Conservation (phyloP, 2,888 invertebrate species). For the Sclerodermus sp. region DNA sequence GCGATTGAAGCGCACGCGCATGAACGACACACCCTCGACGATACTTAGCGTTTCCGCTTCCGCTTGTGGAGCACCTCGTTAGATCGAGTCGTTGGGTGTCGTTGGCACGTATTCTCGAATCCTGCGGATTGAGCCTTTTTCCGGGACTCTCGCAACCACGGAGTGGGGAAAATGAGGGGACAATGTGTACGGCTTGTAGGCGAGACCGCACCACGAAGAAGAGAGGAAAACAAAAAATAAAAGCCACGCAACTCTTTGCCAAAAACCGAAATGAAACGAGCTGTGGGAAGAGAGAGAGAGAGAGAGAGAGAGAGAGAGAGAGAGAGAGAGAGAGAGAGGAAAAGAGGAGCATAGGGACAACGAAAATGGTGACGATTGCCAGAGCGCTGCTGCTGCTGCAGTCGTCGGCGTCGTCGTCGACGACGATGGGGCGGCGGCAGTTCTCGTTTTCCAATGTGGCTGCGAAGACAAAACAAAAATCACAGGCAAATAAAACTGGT, state of each 20-base stretch:
- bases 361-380: conserved; percentile 23
- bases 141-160: conserved; percentile 8
- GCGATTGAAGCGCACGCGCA: too few relatives aligned
- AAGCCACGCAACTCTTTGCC: conserved; percentile 22
- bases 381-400: conserved; percentile 13
- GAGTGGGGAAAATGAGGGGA: too few relatives aligned
- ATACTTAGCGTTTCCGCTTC: conserved; percentile 35
- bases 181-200: too few relatives aligned
- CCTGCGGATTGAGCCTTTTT: conserved; percentile 5
- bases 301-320: too few relatives aligned
- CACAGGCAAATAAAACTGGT: conserved; percentile 17
- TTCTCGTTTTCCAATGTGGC: conserved; percentile 14
- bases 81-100: conserved; percentile 27
- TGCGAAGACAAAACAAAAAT: conserved; percentile 25
- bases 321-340: too few relatives aligned
- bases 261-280: conserved; percentile 40
- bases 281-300: too few relatives aligned
- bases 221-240: conserved; percentile 10
- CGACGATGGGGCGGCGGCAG: conserved; percentile 1
- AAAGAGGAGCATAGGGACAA: conserved; percentile 10
- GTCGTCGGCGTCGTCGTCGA: conserved; percentile 9
- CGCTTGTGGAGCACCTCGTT: conserved; percentile 38
- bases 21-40: conserved; percentile 2
- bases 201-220: too few relatives aligned
- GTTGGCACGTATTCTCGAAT: conserved; percentile 31